Base-by-base conservation (phyloP, 1,140 invertebrate species). In the Eubasilissa regina region DNA sequence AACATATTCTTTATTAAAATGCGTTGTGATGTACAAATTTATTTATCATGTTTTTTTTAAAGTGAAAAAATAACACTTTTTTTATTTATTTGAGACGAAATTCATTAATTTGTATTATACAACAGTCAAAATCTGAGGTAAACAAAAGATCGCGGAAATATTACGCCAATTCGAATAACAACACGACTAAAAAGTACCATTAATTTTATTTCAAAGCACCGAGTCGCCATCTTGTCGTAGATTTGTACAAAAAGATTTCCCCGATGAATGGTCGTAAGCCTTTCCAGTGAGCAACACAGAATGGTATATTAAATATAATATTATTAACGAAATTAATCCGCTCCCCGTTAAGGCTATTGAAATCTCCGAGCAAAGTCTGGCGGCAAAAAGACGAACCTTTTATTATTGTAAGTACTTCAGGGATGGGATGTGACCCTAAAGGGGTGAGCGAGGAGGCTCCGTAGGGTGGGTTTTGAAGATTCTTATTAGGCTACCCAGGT, bases 231-330 rank as follows among this genome's bases (percentile, higher is more conserved):
- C 21, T 55, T 55, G 11, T 9, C 35, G n/a, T 15, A 43, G 48
- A 51, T n/a, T 60, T 51, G 68, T 48, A 73, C 68, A 73, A 73
- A 53, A 43, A 73, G 68, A 73, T 73, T 73, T 73, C 68, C 51
- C 47, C 21, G 68, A 44, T 73, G 48, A 73, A 73, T 55, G 68
- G 47, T 73, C 47, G 19, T 55, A 73, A 73, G 47, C 68, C 48
- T 35, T 73, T 53, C 21, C 35, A 48, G 12, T 44, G 9, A 47
- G 64, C 15, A 48, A 64, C 66, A 47, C 11, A 73, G 17, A 73
- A 73, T 55, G 68, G 48, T 73, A 53, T 73, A 73, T 73, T 73
- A 53, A 73, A 73, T 73, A 73, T 73, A 73, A 73, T 55, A 73
- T 55, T 73, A 73, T 73, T 73, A 73, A 43, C 68, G 68, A 55